A percentile compares a stretch with the other conserved stretches of the same genome.
Conservation (phyloP, 2,113 vertebrate genomes). For the Amazona vittata region DNA sequence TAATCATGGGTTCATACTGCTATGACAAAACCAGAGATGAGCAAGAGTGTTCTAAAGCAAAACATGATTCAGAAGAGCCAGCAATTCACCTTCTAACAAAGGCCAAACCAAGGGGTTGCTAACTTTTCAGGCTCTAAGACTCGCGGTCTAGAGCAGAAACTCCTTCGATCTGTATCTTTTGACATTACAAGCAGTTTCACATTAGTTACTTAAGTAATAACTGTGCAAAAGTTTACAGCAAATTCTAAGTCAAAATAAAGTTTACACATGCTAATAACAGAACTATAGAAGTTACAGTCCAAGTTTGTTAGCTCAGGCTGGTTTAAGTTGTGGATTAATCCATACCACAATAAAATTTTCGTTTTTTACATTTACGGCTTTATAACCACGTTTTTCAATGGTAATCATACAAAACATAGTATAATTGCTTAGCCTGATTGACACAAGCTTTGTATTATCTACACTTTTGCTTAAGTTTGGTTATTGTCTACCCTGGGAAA, state of each 20-base stretch:
- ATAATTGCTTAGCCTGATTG: background rate
- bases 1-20: background rate
- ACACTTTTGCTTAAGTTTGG: background rate
- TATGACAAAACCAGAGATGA: background rate
- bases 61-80: background rate
- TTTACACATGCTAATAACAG: rapidly evolving
- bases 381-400: background rate
- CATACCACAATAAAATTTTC: background rate
- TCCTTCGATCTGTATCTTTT: background rate
- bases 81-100: background rate
- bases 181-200: background rate
- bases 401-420: background rate
- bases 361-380: background rate
- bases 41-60: background rate
- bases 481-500: background rate
- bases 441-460: background rate
- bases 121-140: background rate
- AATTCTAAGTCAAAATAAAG: background rate
- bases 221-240: background rate
- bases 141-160: background rate
- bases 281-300: background rate
- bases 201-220: background rate
- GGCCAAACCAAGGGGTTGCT: background rate
- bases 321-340: background rate
- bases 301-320: background rate